Conservation (phyloP, 2,113 vertebrate species). For the Pterocles burchelli region DNA sequence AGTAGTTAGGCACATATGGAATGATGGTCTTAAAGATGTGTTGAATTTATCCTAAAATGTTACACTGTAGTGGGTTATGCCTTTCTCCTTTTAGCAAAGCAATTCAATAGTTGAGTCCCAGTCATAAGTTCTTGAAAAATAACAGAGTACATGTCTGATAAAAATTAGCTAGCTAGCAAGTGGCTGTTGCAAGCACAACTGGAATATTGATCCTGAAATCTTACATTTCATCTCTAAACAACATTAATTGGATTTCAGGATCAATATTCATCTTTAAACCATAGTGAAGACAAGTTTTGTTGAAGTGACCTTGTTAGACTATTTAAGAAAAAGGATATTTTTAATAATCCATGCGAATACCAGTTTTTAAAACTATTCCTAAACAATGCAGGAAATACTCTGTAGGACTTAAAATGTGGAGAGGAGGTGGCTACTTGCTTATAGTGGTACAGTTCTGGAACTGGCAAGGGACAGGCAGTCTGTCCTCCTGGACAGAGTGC, state of each 20-base stretch:
- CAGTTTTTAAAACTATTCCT: background rate
- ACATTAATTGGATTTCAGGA: no score
- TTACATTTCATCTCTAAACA: no score
- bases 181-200: background rate
- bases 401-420: background rate
- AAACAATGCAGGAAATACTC: background rate
- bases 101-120: background rate
- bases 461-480: background rate
- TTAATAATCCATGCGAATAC: background rate
- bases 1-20: background rate
- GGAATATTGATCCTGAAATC: background rate
- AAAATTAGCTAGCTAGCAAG: background rate
- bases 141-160: background rate
- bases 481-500: background rate
- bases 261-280: background rate
- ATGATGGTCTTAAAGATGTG: background rate
- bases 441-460: background rate
- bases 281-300: background rate
- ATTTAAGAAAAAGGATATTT: background rate
- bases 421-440: background rate
- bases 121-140: background rate
- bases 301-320: background rate
- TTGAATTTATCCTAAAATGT: background rate
- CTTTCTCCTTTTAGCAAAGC: background rate
- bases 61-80: background rate